Evolutionary conservation across 2,113 vertebrate species (phyloP).

Genomic region (Phyllopteryx taeniolatus): DNA sequence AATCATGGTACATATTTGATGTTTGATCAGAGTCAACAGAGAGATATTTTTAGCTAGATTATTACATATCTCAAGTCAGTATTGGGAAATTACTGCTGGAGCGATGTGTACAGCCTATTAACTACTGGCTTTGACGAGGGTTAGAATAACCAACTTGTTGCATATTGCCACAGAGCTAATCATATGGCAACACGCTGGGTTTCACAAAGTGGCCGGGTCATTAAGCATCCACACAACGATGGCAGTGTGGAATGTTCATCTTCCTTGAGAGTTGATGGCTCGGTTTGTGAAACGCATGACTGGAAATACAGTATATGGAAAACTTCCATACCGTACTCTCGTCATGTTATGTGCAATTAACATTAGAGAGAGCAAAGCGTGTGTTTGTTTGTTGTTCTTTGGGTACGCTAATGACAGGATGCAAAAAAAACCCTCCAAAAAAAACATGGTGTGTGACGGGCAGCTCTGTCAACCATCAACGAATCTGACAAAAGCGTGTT

Average conservation of each 20-base stretch:
- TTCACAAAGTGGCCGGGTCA: conserved; percentile 43
- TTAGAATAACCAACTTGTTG: neutral
- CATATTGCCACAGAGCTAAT: conserved; percentile 22
- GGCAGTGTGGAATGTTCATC: conserved; percentile 43
- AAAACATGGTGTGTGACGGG: conserved; percentile 18
- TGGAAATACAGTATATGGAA: conserved; percentile 3
- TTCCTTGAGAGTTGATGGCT: conserved; percentile 25
- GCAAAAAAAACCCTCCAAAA: conserved; percentile 29
- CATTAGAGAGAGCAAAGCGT: neutral
- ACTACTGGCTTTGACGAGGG: neutral
- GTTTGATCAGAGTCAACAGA: conserved; percentile 9
- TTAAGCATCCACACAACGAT: conserved; percentile 50
- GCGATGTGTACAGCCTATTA: no score
- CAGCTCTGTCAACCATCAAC: conserved; percentile 26
- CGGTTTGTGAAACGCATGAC: conserved; percentile 7
- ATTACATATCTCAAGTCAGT: neutral
- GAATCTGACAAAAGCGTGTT: neutral
- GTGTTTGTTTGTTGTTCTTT: conserved; percentile 15
- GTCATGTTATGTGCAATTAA: neutral
- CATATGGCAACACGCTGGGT: conserved; percentile 48
- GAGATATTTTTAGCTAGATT: neutral
- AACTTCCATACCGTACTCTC: neutral
- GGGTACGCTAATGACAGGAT: conserved; percentile 46
- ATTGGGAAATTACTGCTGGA: neutral
- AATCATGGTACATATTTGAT: conserved; percentile 15